Base-by-base conservation (phyloP, 2,797 vertebrate species). In the Merluccius polli region DNA sequence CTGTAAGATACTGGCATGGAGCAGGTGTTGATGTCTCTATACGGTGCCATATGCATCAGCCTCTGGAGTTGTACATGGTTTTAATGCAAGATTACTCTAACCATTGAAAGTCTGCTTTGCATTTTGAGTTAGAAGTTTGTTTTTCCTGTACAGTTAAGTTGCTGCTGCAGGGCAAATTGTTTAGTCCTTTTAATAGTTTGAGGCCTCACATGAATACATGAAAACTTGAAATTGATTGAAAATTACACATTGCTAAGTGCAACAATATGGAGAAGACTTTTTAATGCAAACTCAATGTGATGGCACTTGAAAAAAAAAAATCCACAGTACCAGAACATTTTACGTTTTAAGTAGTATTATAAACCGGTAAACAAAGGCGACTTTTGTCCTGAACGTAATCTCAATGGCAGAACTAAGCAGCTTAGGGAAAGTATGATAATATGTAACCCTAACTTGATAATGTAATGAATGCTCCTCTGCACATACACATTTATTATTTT, bases 11-110 rank as follows among this genome's bases (percentile, higher is more conserved):
- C 24, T 44, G 16, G 32, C 71, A 69, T 69, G 74, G 13, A 78
- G 82, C 81, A 78, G 84, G 81, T 86, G 87, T 80, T 76, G 73
- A 74, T 82, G 77, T 75, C 31, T 70, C 12, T 74, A 73, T 73
- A 79, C 29, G n/a, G 76, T 73, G 72, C 52, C 48, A 13, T 77
- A 78, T 74, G 70, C 69, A 71, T 79, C 70, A 70, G 76, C 71
- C 27, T 7, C 63, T 69, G 67, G 30, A 9, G 30, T 69, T 69
- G 31, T 18, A 12, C 4, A 12, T 31, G 18, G 52, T 24, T 59
- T 7, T 6, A 52, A 52, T 52, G 44, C 4, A 18, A 7, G 16
- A 52, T 52, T 52, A 18, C 44, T 52, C 16, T 15, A n/a, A 59
- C 7, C 52, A 59, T 59, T 59, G 5, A n/a, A 35, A 35, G 33